Evolutionary conservation across 1,140 invertebrate genomes (phyloP), one percentile per base, ranked within the genome.

Genomic region (Caerostris extrusa): DNA sequence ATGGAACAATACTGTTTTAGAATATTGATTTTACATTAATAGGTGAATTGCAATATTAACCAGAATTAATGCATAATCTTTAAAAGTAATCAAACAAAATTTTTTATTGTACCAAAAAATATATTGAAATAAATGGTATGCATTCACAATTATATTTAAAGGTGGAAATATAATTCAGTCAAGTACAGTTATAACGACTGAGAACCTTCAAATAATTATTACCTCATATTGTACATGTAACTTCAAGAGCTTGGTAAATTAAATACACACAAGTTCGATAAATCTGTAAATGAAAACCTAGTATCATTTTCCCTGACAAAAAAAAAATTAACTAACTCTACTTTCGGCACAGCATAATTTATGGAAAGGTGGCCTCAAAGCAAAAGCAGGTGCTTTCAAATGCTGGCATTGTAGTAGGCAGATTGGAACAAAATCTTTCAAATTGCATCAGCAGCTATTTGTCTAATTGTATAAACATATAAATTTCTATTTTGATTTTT

Each of bases 261-360:
- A 77, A 77, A 77, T 77, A 77, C 71, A 77, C 71, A 77, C 71
- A 77, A 77, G 71, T 77, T 77, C 19, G 71, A 77, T 77, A 77
- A 77, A 77, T 77, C 71, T 77, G 71, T 10, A 77, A 77, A 77
- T 77, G 71, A 77, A 77, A 77, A 77, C 71, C 71, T 34, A 77
- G 34, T 77, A 77, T 77, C 71, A 77, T 77, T 77, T 71, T 53
- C 34, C 71, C 71, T 50, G 50, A 34, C 17, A 17, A 64, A 77
- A 12, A n/a, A n/a, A 77, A 77, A 12, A 12, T 12, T 77, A 50
- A 77, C 71, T 77, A 50, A 50, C 53, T 77, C 71, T 77, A 77
- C 71, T 77, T 77, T 34, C 12, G 19, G 34, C 71, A 77, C 8
- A 53, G 71, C 71, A 77, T 19, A 19, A 19, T 71, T 77, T 77